These are phyloP conservation scores for Callipepla californica DNA, from an alignment of 2,113 vertebrate species.

Conservation along the genomic window DNA sequence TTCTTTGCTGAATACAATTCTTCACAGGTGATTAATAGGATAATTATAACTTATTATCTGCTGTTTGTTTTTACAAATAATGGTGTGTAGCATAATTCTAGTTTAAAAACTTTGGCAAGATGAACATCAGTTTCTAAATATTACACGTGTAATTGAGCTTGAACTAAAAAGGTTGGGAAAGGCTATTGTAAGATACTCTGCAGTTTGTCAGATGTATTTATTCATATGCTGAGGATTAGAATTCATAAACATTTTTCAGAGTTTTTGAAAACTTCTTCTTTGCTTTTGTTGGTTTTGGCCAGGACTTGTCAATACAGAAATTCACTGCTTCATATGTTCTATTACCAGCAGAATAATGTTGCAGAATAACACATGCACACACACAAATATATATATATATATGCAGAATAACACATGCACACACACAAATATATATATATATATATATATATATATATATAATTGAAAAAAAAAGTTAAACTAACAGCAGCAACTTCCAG, in stretches of 20 bases:
- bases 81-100: constrained; percentile 26
- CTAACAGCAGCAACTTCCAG: background rate
- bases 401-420: background rate
- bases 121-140: constrained; percentile 65
- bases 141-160: constrained; percentile 79
- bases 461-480: background rate
- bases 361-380: background rate
- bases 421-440: too few relatives aligned
- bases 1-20: constrained; percentile 52
- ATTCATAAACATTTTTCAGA: constrained; percentile 84
- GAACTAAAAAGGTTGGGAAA: constrained; percentile 83
- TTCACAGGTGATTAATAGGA: constrained; percentile 80
- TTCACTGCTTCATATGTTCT: constrained; percentile 56
- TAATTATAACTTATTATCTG: constrained; percentile 81
- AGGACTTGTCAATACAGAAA: constrained; percentile 66
- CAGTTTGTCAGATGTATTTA: constrained; percentile 87
- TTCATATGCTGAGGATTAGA: constrained; percentile 87
- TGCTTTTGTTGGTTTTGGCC: constrained; percentile 82
- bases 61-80: constrained; percentile 74
- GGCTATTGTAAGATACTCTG: constrained; percentile 77
- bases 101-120: constrained; percentile 66
- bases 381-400: too few relatives aligned
- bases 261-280: constrained; percentile 76
- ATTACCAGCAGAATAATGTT: constrained; percentile 67
- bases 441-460: too few relatives aligned